These are phyloP conservation scores for Dermatophagoides farinae DNA, from an alignment of 1,140 invertebrate species.

Conservation along the genomic window DNA sequence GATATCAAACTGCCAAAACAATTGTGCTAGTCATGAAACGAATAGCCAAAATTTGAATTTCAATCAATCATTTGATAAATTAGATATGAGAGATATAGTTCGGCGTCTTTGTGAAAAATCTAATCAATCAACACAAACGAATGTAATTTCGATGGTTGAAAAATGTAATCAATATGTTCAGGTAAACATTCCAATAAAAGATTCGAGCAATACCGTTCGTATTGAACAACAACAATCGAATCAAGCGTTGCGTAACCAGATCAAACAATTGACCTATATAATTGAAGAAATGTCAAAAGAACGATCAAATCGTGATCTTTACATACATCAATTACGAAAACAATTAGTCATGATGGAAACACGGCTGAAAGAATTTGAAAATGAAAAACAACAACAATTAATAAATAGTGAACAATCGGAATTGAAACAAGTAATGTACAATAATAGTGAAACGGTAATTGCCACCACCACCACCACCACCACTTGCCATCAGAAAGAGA, in stretches of 20 bases:
- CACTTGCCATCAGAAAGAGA: constrained; percentile 24
- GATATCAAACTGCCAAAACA: no score
- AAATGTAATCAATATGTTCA: neutral
- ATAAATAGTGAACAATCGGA: neutral
- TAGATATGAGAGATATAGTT: neutral
- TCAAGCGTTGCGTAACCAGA: neutral
- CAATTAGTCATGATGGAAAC: neutral
- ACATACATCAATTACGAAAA: constrained; percentile 5
- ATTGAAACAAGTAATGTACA: neutral
- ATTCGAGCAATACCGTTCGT: neutral
- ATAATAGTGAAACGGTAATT: constrained; percentile 23
- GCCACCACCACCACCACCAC: no score
- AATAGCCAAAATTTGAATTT: neutral
- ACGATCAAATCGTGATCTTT: neutral
- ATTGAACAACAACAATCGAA: neutral
- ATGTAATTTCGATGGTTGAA: neutral
- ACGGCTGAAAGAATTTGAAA: neutral
- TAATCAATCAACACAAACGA: neutral
- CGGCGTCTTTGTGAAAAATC: neutral
- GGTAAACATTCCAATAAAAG: neutral
- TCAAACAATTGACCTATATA: constrained; percentile 6
- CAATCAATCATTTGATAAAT: neutral
- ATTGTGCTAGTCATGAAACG: neutral
- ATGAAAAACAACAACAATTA: neutral
- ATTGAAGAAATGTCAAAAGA: constrained; percentile 10